Conservation (phyloP, 2,797 vertebrate species). For the Periophthalmus magnuspinnatus region DNA sequence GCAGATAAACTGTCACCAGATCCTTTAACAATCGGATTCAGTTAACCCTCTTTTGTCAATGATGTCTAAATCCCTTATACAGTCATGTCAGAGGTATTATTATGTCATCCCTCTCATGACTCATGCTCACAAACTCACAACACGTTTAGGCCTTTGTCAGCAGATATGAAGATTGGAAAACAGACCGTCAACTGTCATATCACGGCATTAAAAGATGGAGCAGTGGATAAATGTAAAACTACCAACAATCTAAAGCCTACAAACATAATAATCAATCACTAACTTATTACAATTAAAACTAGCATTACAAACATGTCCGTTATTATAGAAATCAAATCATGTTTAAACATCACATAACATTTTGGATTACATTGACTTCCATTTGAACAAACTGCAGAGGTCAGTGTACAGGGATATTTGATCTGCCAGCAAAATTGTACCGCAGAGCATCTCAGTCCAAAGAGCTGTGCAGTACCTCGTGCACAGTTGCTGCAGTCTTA, state of each 20-base stretch:
- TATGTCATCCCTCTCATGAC: conserved; percentile 42
- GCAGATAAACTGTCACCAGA: conserved; percentile 49
- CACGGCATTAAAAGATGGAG: background rate
- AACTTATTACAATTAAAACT: no score
- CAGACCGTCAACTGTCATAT: conserved; percentile 6
- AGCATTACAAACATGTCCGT: no score
- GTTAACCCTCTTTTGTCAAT: conserved; percentile 50
- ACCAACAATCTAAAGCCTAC: no score
- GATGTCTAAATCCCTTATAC: conserved; percentile 53
- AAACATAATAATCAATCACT: no score
- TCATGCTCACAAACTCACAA: conserved; percentile 16
- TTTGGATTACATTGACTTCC: conserved; percentile 29
- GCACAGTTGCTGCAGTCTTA: conserved; percentile 46
- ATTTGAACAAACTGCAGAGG: conserved; percentile 28
- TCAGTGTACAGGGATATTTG: conserved; percentile 31
- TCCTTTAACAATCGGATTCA: conserved; percentile 55
- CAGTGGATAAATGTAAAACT: no score
- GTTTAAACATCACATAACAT: background rate
- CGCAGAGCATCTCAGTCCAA: conserved; percentile 51
- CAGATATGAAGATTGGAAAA: conserved; percentile 16
- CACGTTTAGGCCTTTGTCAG: conserved; percentile 19
- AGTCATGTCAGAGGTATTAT: conserved; percentile 45
- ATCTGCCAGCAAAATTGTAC: conserved; percentile 52
- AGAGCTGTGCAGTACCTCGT: conserved; percentile 31
- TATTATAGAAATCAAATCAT: no score